Conservation (phyloP, 64 coral and sea anemone species). For the Porites australiensis region DNA sequence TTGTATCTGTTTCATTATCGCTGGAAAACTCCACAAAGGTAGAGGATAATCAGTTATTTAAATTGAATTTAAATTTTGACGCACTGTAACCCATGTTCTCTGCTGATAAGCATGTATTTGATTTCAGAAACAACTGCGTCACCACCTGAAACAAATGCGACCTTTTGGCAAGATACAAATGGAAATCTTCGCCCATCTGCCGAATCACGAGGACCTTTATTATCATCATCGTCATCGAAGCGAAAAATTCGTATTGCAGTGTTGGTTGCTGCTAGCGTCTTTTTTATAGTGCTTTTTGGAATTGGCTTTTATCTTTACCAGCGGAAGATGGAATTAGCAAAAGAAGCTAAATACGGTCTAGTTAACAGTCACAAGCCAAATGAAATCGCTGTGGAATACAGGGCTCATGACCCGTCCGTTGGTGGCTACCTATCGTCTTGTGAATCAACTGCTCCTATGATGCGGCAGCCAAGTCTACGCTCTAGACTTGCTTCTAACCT, state of each 20-base stretch:
- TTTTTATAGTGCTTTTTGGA: neutral
- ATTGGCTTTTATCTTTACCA: neutral
- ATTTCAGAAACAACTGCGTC: neutral
- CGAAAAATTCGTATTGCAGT: neutral
- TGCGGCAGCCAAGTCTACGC: conserved; percentile 50
- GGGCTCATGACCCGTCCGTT: neutral
- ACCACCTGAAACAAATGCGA: neutral
- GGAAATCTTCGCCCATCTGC: neutral
- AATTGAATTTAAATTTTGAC: neutral
- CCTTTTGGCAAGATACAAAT: too few species aligned
- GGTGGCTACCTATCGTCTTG: conserved; percentile 52
- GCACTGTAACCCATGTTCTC: too few species aligned
- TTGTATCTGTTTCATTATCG: too few species aligned
- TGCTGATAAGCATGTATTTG: neutral
- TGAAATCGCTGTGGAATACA: neutral
- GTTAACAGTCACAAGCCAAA: neutral
- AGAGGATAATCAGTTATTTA: too few species aligned
- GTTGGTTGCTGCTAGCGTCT: neutral
- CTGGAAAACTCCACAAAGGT: too few species aligned
- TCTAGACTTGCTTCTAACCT: conserved; percentile 76
- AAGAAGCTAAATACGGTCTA: conserved; percentile 1
- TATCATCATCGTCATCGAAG: neutral
- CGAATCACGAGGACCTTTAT: too few species aligned
- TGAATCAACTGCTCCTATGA: conserved; percentile 51
- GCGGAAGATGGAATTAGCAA: neutral